phyloP scores from a whole-genome alignment of 2,113 vertebrate species.

The Crotalus tigris region DNA sequence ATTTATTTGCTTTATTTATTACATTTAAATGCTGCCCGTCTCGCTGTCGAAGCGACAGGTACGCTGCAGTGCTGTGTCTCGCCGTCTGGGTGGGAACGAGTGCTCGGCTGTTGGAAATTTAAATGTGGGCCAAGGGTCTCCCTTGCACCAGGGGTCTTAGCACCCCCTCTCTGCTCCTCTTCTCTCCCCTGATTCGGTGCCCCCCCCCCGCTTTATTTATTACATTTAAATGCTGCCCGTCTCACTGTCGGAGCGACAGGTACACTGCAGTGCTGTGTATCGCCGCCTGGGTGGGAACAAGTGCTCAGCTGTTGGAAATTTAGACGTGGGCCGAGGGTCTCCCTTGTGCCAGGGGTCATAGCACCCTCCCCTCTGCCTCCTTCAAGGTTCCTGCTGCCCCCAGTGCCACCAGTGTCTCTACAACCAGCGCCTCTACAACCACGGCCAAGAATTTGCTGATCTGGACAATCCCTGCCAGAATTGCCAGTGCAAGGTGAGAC shows the following conservation, averaged over 20 bases:
- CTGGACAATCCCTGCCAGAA: slow-evolving; percentile 70
- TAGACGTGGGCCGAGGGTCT: accelerated
- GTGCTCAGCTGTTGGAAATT: not conserved
- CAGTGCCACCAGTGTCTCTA: slow-evolving; percentile 73
- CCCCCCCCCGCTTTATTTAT: too few species aligned
- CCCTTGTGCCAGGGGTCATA: not conserved
- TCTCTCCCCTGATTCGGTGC: not conserved
- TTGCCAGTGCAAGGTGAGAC: slow-evolving; percentile 75
- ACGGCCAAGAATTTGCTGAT: slow-evolving; percentile 68
- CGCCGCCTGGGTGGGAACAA: not conserved
- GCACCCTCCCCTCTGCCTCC: accelerated
- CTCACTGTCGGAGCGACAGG: not conserved
- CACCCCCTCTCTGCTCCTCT: not conserved
- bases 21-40: not conserved
- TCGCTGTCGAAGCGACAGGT: not conserved
- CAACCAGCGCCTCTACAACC: slow-evolving; percentile 70
- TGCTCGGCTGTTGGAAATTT: not conserved
- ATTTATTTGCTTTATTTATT: not conserved
- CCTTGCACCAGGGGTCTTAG: not conserved
- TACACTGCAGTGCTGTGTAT: not conserved
- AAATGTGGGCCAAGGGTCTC: accelerated
- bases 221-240: not conserved
- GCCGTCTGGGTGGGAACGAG: not conserved
- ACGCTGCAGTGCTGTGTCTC: not conserved
- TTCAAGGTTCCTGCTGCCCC: slow-evolving; percentile 70